Base-by-base conservation (phyloP, 2,113 vertebrate species). In the Xiphorhynchus elegans region DNA sequence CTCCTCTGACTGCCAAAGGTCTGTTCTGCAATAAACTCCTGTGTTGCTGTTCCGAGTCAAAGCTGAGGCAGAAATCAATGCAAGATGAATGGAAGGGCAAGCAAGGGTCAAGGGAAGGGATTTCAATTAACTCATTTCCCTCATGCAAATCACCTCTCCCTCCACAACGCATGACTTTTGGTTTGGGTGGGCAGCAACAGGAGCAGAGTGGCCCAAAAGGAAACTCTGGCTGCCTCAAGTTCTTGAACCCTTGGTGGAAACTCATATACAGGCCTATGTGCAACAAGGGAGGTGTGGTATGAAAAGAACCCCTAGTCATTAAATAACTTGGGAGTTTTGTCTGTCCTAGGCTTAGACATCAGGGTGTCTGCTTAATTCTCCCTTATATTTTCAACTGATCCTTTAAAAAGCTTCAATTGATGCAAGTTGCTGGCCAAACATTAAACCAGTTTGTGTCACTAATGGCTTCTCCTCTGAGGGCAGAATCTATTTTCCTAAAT, bases 141-240 rank as follows among this genome's bases (percentile, higher is more conserved):
- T 33, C 62, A 3, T 2, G 5, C 21, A 9, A 11, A 15, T 7
- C 1, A 16, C 31, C 4, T 7, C 49, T 17, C 12, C 17, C 3
- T 39, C 5, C 4, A 1, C 6, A 6, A 1, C 7, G 3, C 1
- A 7, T 18, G 9, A 1, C 17, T 11, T 8, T 10, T 4, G 53
- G 15, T 24, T 17, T 3, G 31, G 14, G 46, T 2, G 55, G 40
- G 4, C 44, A 7, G 52, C 5, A 9, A 10, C 11, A 20, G 40
- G 13, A 37, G 23, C 0, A 2, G 19, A 23, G 10, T 3, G 52
- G 13, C 10, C 42, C 13, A 3, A 11, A 11, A 19, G 24, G 5
- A 29, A 35, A 44, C 9, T 24, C 9, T 4, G 1, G 5, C 52
- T 37, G 35, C 24, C 35, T n/a, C 37, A 9, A 23, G 11, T 19